Base-by-base conservation (phyloP, 2,888 invertebrate genomes). In the Yponomeuta plumbellus region DNA sequence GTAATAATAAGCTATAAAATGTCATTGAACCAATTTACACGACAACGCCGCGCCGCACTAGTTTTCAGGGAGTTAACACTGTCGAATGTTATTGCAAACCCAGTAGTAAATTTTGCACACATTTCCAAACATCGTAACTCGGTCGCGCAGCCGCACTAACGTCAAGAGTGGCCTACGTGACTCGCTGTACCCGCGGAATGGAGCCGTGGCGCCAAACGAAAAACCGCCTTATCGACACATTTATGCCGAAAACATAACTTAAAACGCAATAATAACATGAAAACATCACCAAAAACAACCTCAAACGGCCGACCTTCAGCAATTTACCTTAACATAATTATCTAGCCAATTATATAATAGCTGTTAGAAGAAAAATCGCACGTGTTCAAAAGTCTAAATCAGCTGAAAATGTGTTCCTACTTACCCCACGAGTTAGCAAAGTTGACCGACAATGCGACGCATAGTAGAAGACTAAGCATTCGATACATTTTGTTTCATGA, bases 151-250 rank as follows among this genome's bases (percentile, higher is more conserved):
- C 68, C 44, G 44, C 44, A 52, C 44, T 68, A 70, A 72, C 74
- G 77, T 73, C 76, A 78, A 71, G 72, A 80, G 83, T 89, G 88
- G 92, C 91, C 86, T 92, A 92, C 92, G 92, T 92, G 92, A 92
- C 92, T 86, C 73, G 75, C 78, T 79, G 83, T 75, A 79, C 80
- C 83, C 80, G 77, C 73, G 84, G 83, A 86, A 91, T 91, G 92
- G 91, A 85, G 88, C 77, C 88, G 80, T 77, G 80, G 84, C 77
- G 92, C 87, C 83, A 89, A 84, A 84, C 92, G 76, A 92, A 85
- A 79, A 86, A 82, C 81, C 83, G 84, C 83, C 87, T 83, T 89
- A 88, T 81, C 76, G 83, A 86, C 85, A 79, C 73, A 69, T 62
- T 20, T 62, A 39, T 61, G 34, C 34, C 34, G 20, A n/a, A 13